Evolutionary conservation across 2,888 invertebrate species (phyloP), one percentile per base, ranked within the genome.

Genomic region (Epistrophe eligans): DNA sequence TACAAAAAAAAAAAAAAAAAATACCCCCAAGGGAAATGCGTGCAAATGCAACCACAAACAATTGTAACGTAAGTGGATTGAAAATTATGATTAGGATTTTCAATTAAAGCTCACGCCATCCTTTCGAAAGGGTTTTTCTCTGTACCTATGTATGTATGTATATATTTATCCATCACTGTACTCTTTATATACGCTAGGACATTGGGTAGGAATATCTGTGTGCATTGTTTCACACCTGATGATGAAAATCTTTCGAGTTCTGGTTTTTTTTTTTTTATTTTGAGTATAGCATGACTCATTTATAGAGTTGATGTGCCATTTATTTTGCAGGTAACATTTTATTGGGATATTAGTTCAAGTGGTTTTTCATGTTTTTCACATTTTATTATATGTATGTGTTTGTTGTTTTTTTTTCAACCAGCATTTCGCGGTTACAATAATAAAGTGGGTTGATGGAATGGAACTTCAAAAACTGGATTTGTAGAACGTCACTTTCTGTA

Each of bases 341-440:
- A 87, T 87, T 79, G 87, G 66, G 77, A 83, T 82, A 87, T 87
- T 87, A 87, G 82, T 87, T 87, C 87, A 87, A 87, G 87, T 87
- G 87, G 87, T 87, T 87, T 87, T 82, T 66, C 87, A 76, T 87
- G 87, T 87, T 87, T 79, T 87, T 79, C 82, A 87, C 76, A 83
- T 85, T 85, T 81, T 71, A 85, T 81, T 81, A 77, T 84, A 55
- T 48, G 13, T 71, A 45, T 43, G 38, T 55, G 24, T 55, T 38
- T 70, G 17, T 50, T 45, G 8, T n/a, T n/a, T n/a, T n/a, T n/a
- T n/a, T 38, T 24, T 45, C 5, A 4, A 32, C 8, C 15, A 38
- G 15, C 62, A 15, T 52, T 40, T 70, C 35, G 38, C n/a, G 55
- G 70, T 67, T 45, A 17, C 19, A 24, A 3, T 4, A 43, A n/a